Evolutionary conservation across 1,140 invertebrate species (phyloP).

Genomic region (Mya arenaria): DNA sequence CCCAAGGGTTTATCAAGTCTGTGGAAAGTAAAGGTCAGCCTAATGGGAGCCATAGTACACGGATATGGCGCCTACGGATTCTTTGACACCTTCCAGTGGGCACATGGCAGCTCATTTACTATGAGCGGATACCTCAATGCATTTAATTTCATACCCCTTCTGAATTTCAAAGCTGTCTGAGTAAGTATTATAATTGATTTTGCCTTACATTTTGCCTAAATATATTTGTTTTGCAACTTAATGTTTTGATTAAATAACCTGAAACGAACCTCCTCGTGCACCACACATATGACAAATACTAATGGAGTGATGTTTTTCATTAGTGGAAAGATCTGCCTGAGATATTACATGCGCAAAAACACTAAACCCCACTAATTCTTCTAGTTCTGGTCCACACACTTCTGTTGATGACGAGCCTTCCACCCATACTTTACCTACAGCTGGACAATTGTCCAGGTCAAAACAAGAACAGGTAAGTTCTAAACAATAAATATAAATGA

Average conservation of each 20-base stretch:
- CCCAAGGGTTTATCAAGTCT: not conserved
- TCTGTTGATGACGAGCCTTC: not conserved
- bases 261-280: too few species aligned
- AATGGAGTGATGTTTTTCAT: too few species aligned
- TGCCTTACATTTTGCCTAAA: too few species aligned
- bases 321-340: too few species aligned
- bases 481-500: too few species aligned
- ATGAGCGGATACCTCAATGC: not conserved
- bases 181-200: too few species aligned
- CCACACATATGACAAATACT: too few species aligned
- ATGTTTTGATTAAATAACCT: too few species aligned
- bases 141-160: too few species aligned
- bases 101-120: constrained; percentile 2
- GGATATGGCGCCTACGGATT: constrained; percentile 14
- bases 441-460: constrained; percentile 18
- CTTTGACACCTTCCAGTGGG: constrained; percentile 2
- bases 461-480: constrained; percentile 33
- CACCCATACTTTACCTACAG: constrained; percentile 11
- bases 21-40: constrained; percentile 10
- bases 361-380: not conserved
- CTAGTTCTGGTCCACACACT: not conserved
- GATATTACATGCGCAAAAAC: not conserved
- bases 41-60: constrained; percentile 25
- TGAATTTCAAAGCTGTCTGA: too few species aligned
- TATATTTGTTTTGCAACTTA: too few species aligned